Evolutionary conservation across 2,113 vertebrate genomes (phyloP).

Genomic region (Nettapus auritus): DNA sequence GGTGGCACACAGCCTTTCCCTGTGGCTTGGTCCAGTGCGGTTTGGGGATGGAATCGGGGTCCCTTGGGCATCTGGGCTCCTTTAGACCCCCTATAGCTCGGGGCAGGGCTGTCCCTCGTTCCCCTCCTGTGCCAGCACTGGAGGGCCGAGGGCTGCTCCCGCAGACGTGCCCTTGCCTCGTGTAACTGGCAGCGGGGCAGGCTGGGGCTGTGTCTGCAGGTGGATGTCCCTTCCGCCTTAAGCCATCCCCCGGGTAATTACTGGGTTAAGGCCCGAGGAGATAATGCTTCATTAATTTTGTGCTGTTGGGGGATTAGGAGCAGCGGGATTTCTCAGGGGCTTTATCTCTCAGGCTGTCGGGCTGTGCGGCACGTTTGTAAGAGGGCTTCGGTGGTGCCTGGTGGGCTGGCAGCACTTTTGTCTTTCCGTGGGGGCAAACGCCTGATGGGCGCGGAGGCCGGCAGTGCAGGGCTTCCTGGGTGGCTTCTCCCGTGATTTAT

Average conservation of each 20-base stretch:
- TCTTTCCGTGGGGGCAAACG: too few species aligned
- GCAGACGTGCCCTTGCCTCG: background rate
- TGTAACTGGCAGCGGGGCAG: background rate
- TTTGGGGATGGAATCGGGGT: background rate
- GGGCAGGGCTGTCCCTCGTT: background rate
- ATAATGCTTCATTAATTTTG: slow-evolving; percentile 60
- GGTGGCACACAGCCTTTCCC: background rate
- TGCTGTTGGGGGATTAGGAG: slow-evolving; percentile 57
- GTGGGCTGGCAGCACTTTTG: background rate
- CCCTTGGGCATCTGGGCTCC: background rate
- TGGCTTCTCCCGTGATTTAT: background rate
- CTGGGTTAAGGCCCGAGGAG: slow-evolving; percentile 49
- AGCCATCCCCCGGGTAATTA: slow-evolving; percentile 39
- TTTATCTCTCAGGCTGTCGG: slow-evolving; percentile 14
- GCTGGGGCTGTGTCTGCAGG: slow-evolving; percentile 27
- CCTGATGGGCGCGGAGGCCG: background rate
- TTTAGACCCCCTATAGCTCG: accelerated
- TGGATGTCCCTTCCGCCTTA: slow-evolving; percentile 47
- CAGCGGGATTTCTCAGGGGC: slow-evolving; percentile 44
- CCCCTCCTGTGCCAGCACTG: background rate
- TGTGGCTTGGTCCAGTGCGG: accelerated
- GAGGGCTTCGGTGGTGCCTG: background rate
- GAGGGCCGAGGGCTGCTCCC: background rate
- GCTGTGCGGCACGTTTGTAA: background rate
- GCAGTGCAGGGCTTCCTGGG: background rate